phyloP scores from a whole-genome alignment of 2,797 vertebrate genomes.

The Enteromius argenteus region DNA sequence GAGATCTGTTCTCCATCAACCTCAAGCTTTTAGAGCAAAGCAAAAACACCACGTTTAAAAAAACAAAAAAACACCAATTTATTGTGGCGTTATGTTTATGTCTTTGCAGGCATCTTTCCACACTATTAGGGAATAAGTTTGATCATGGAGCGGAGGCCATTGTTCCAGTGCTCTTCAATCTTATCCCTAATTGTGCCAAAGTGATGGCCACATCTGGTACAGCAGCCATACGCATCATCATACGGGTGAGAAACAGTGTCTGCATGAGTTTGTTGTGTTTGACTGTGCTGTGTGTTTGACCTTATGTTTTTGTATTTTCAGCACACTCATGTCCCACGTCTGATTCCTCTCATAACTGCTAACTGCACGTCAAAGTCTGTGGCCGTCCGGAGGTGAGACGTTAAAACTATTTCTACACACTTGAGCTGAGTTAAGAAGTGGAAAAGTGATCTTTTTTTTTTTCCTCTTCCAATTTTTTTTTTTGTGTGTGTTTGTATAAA shows the following conservation, averaged over 20 bases:
- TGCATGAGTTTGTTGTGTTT: neutral
- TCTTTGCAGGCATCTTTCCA: slow-evolving; percentile 85
- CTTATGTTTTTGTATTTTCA: slow-evolving; percentile 65
- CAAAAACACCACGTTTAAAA: no score
- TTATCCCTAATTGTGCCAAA: slow-evolving; percentile 98
- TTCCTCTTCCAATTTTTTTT: no score
- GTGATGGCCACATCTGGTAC: slow-evolving; percentile 95
- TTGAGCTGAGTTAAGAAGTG: neutral
- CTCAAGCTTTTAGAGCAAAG: neutral
- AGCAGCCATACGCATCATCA: slow-evolving; percentile 94
- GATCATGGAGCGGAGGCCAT: slow-evolving; percentile 98
- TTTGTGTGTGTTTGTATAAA: neutral
- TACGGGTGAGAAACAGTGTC: slow-evolving; percentile 80
- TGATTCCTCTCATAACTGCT: slow-evolving; percentile 96
- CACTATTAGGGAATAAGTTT: slow-evolving; percentile 94
- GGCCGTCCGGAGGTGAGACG: slow-evolving; percentile 90
- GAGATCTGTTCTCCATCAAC: slow-evolving; percentile 9
- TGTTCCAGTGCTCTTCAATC: slow-evolving; percentile 95
- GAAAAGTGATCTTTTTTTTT: neutral
- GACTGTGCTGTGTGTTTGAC: neutral
- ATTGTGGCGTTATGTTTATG: slow-evolving; percentile 22
- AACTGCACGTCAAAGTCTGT: slow-evolving; percentile 98
- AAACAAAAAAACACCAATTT: neutral
- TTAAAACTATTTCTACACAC: neutral
- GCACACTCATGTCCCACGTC: slow-evolving; percentile 96